phyloP scores from a whole-genome alignment of 2,888 invertebrate species.

The Diarsia dahlii region DNA sequence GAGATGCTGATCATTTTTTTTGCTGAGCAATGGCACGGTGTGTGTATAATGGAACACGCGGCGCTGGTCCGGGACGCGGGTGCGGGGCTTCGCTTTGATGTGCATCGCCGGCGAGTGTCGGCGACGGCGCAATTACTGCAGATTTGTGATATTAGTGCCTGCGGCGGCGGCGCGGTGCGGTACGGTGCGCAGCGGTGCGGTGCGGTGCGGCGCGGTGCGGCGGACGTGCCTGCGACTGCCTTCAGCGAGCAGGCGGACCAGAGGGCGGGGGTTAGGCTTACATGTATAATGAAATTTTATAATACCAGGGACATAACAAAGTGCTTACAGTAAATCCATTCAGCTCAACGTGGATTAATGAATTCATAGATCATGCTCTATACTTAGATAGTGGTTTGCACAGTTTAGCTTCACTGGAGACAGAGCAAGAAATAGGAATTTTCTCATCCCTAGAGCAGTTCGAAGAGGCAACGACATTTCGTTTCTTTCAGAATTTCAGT shows the following conservation, averaged over 20 bases:
- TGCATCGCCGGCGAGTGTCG: constrained; percentile 44
- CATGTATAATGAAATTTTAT: constrained; percentile 32
- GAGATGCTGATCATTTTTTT: constrained; percentile 10
- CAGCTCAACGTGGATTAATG: not conserved
- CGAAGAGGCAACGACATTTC: no score
- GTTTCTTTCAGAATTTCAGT: not conserved
- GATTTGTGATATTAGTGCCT: constrained; percentile 64
- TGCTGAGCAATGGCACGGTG: constrained; percentile 12
- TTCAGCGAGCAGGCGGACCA: constrained; percentile 12
- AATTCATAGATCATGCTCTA: not conserved
- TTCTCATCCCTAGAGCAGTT: not conserved
- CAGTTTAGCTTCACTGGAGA: not conserved
- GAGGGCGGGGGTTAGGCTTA: constrained; percentile 16
- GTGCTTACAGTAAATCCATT: constrained; percentile 11
- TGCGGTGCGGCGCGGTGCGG: not conserved
- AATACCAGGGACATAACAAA: constrained; percentile 1
- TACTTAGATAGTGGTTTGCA: not conserved
- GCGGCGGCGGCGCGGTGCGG: constrained; percentile 18
- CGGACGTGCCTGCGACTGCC: constrained; percentile 21
- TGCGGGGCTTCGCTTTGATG: constrained; percentile 46
- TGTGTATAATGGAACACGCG: constrained; percentile 33
- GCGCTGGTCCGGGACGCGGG: constrained; percentile 15
- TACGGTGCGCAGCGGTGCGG: not conserved
- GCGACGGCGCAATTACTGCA: constrained; percentile 61
- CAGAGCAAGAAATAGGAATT: not conserved